A percentile compares a stretch with the other conserved stretches of the same genome.
phyloP scores from a whole-genome alignment of 2,113 vertebrate genomes.

The Cromileptes altivelis region DNA sequence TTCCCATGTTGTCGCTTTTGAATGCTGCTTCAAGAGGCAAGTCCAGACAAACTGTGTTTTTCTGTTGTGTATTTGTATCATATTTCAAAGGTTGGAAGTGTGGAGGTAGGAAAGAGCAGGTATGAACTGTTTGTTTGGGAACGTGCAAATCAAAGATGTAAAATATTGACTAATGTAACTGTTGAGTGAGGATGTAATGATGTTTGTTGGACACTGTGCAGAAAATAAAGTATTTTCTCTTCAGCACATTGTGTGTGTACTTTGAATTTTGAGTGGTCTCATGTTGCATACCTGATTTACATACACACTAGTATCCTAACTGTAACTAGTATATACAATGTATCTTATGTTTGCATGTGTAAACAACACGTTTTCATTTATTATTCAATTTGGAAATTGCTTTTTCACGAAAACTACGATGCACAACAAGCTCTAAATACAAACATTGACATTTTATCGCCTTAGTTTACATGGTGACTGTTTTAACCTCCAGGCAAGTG shows the following conservation, averaged over 20 bases:
- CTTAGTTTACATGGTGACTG: too few relatives aligned
- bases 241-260: not conserved
- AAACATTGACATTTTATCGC: too few relatives aligned
- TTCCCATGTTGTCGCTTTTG: not conserved
- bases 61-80: not conserved
- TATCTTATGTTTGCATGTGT: not conserved
- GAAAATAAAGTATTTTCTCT: slow-evolving; percentile 49
- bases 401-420: too few relatives aligned
- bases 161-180: slow-evolving; percentile 1
- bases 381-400: too few relatives aligned
- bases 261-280: not conserved
- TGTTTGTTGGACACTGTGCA: slow-evolving; percentile 33
- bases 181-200: slow-evolving; percentile 4
- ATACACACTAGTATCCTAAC: not conserved
- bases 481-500: too few relatives aligned
- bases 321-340: not conserved
- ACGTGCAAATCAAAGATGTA: slow-evolving; percentile 40
- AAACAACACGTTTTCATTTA: not conserved
- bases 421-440: too few relatives aligned
- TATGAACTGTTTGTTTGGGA: slow-evolving; percentile 18
- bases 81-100: not conserved
- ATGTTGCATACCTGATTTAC: not conserved
- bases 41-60: not conserved
- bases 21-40: slow-evolving; percentile 3
- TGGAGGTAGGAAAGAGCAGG: not conserved